Evolutionary conservation across 2,113 vertebrate genomes (phyloP).

Genomic region (Menura novaehollandiae): DNA sequence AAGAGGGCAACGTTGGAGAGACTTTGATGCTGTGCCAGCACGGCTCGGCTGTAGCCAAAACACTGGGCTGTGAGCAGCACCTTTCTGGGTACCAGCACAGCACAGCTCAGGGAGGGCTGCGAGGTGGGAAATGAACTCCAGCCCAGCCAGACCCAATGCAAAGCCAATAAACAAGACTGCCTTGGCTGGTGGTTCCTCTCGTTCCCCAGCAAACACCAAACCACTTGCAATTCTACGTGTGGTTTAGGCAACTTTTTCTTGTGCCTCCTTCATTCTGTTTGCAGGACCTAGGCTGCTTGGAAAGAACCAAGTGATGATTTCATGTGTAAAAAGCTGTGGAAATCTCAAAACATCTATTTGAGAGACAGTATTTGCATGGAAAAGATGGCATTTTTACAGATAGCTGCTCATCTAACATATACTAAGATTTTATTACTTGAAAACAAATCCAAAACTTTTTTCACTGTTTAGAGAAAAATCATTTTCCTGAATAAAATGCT

Average conservation of each 20-base stretch:
- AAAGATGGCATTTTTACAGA: background rate
- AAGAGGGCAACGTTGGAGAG: background rate
- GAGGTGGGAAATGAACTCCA: too few relatives aligned
- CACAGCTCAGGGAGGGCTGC: background rate
- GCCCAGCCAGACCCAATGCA: background rate
- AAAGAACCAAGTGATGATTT: background rate
- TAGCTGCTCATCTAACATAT: background rate
- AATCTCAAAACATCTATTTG: background rate
- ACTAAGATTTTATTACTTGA: background rate
- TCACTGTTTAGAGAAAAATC: background rate
- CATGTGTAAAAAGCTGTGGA: background rate
- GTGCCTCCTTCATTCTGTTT: background rate
- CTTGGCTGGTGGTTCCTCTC: too few relatives aligned
- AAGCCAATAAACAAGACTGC: background rate
- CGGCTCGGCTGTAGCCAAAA: background rate
- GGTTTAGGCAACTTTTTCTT: background rate
- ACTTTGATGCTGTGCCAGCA: background rate
- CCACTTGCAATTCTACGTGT: background rate
- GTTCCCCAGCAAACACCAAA: background rate
- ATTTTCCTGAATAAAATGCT: background rate
- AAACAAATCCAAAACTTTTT: background rate
- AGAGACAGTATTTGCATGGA: background rate
- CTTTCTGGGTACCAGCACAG: background rate
- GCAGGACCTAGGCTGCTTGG: background rate
- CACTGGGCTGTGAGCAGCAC: background rate